Percentiles rank a stretch among this genome's conserved stretches.
Evolutionary conservation across 2,113 vertebrate genomes (phyloP).

Genomic region (Nyctibius bracteatus): DNA sequence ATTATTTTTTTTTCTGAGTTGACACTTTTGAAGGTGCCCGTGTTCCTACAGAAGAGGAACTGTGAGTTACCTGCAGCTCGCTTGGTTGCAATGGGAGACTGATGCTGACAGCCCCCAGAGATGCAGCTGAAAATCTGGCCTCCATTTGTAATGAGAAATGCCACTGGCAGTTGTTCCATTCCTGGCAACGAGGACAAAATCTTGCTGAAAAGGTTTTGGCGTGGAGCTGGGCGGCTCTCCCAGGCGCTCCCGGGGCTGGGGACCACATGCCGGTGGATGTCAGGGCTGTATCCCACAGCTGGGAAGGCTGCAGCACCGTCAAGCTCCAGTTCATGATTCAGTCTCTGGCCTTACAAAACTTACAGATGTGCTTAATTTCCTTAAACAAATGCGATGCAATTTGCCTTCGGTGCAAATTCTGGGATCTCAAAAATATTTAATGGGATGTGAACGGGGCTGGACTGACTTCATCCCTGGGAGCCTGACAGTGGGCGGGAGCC

Average conservation of each 20-base stretch:
- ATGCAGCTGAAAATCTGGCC: not conserved
- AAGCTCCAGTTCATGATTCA: not conserved
- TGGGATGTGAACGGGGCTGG: not conserved
- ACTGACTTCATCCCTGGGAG: not conserved
- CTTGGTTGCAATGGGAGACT: not conserved
- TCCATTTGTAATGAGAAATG: not conserved
- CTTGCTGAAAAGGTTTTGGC: fast-evolving
- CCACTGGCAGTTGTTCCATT: not conserved
- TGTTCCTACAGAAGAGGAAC: fast-evolving
- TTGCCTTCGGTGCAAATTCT: fast-evolving
- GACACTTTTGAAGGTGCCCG: not conserved
- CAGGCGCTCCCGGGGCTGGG: not conserved
- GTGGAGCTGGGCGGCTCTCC: not conserved
- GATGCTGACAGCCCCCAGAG: not conserved
- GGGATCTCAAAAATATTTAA: not conserved
- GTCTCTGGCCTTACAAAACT: not conserved
- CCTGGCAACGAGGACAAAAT: not conserved
- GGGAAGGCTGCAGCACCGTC: not conserved
- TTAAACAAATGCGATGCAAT: fast-evolving
- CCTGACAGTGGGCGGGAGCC: not conserved
- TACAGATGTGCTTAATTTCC: slow-evolving; percentile 16
- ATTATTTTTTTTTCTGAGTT: no score
- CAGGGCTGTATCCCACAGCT: not conserved
- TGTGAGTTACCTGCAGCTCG: fast-evolving
- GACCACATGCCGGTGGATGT: not conserved